Conservation (phyloP, 2,113 vertebrate genomes). For the Apteryx owenii region DNA sequence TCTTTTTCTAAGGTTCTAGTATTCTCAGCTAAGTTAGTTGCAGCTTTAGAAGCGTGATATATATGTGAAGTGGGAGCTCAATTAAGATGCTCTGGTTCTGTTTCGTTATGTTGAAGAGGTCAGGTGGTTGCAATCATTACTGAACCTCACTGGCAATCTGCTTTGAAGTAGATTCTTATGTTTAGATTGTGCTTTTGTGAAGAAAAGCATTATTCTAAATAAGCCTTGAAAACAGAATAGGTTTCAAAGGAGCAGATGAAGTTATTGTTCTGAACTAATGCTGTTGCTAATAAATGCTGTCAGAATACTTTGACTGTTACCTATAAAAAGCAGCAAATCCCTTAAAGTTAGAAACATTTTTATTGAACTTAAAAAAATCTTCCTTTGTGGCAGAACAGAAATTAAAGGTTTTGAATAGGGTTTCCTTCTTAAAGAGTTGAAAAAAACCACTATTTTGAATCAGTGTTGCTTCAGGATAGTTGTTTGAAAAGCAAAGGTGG, state of each 20-base stretch:
- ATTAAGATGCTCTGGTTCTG: not conserved
- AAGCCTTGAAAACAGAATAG: slow-evolving; percentile 69
- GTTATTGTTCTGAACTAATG: slow-evolving; percentile 75
- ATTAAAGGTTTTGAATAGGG: not conserved
- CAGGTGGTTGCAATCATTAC: slow-evolving; percentile 55
- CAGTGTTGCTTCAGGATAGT: not conserved
- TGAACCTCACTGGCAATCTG: slow-evolving; percentile 51
- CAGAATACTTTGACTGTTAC: slow-evolving; percentile 72
- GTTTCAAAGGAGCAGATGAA: slow-evolving; percentile 77
- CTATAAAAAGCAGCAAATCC: slow-evolving; percentile 32
- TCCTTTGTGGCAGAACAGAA: not conserved
- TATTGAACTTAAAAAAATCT: not conserved
- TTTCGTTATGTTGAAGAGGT: not conserved
- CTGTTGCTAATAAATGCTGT: slow-evolving; percentile 76
- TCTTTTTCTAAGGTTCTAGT: not conserved
- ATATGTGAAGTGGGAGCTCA: not conserved
- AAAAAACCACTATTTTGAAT: not conserved
- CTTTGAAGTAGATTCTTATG: slow-evolving; percentile 83
- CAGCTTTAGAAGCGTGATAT: not conserved
- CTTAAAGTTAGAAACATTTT: not conserved
- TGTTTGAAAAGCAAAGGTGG: not conserved
- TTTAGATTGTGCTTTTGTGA: slow-evolving; percentile 79
- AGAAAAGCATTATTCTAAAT: slow-evolving; percentile 76
- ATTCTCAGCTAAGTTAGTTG: not conserved
- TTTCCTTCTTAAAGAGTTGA: not conserved